These are phyloP conservation scores for Cladopsammia gracilis DNA, from an alignment of 64 coral and sea anemone genomes.

Conservation along the genomic window DNA sequence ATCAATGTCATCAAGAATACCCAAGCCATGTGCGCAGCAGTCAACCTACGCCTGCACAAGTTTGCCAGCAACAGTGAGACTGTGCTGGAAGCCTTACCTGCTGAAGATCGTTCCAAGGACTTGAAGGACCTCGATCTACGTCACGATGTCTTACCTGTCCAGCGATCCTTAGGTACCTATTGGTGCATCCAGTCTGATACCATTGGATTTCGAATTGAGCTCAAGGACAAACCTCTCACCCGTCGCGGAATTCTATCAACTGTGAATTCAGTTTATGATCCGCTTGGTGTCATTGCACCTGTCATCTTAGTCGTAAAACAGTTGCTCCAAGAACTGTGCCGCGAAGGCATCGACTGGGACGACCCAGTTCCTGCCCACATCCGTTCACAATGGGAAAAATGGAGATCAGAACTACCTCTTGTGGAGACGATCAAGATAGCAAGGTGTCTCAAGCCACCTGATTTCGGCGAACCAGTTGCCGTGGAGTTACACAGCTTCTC, in stretches of 20 bases:
- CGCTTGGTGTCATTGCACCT: not conserved
- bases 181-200: slow-evolving; percentile 50
- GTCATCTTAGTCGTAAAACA: not conserved
- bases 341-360: not conserved
- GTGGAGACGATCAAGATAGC: too few relatives aligned
- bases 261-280: not conserved
- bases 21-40: not conserved
- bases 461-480: not conserved
- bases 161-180: slow-evolving; percentile 31
- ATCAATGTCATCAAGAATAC: not conserved
- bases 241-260: not conserved
- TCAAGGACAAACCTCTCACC: slow-evolving; percentile 20
- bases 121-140: slow-evolving; percentile 41
- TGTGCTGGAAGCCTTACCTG: slow-evolving; percentile 34
- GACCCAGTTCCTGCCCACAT: slow-evolving; percentile 10
- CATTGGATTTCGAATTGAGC: not conserved
- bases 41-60: not conserved
- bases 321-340: slow-evolving; percentile 26
- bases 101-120: slow-evolving; percentile 47
- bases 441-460: not conserved
- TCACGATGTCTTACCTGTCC: slow-evolving; percentile 29
- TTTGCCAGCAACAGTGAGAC: slow-evolving; percentile 50
- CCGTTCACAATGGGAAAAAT: slow-evolving; percentile 5
- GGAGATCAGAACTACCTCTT: slow-evolving; percentile 1
- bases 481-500: slow-evolving; percentile 6